Percentiles rank a stretch among this genome's conserved stretches.
phyloP scores from a whole-genome alignment of 2,888 invertebrate species.

The Emmelina monodactyla region DNA sequence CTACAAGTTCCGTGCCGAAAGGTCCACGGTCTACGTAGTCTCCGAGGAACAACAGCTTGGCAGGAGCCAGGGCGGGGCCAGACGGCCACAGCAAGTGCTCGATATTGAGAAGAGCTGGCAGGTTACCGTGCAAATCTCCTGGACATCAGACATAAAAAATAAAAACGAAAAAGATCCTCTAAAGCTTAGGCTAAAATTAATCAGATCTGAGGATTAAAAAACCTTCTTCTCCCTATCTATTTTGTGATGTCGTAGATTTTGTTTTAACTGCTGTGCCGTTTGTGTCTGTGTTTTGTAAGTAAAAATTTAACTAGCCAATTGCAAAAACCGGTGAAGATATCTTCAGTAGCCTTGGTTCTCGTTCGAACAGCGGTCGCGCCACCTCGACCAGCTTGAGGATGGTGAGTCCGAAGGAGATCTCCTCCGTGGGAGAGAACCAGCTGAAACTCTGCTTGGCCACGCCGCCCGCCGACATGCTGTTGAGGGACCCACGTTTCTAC shows the following conservation, averaged over 20 bases:
- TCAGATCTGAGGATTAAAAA: no score
- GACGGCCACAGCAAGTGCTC: slow-evolving; percentile 75
- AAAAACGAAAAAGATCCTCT: background rate
- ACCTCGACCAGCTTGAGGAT: slow-evolving; percentile 37
- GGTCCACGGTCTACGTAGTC: slow-evolving; percentile 81
- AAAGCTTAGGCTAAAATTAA: no score
- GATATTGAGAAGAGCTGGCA: slow-evolving; percentile 71
- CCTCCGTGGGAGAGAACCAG: slow-evolving; percentile 29
- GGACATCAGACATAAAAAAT: no score
- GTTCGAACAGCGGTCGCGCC: slow-evolving; percentile 28
- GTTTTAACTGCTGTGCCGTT: no score
- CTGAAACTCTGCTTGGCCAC: slow-evolving; percentile 29
- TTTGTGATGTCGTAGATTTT: no score
- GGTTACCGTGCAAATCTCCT: slow-evolving; percentile 82
- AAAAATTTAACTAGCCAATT: no score
- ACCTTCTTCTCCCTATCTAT: no score
- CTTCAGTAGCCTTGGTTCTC: slow-evolving; percentile 35
- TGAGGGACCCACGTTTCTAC: no score
- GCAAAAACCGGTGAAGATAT: slow-evolving; percentile 36
- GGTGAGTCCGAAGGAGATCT: slow-evolving; percentile 28
- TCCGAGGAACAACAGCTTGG: slow-evolving; percentile 74
- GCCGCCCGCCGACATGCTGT: background rate
- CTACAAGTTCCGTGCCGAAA: slow-evolving; percentile 72
- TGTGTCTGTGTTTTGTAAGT: no score
- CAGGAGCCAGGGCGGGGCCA: slow-evolving; percentile 70